These are phyloP conservation scores for Ceramica pisi DNA, from an alignment of 2,888 invertebrate species.

Conservation along the genomic window DNA sequence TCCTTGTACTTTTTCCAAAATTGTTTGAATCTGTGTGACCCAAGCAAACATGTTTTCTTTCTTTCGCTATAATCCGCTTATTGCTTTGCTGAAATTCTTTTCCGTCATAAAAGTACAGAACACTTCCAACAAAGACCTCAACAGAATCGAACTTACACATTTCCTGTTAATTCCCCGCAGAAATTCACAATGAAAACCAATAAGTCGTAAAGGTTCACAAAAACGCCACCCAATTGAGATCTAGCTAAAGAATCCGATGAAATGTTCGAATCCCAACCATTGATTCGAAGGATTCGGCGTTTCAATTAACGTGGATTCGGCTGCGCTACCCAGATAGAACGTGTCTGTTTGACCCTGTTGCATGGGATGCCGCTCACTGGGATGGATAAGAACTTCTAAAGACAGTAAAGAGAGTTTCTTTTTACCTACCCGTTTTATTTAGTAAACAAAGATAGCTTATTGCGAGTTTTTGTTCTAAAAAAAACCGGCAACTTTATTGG, in stretches of 20 bases:
- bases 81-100: background rate
- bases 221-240: slow-evolving; percentile 38
- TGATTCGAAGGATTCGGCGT: slow-evolving; percentile 69
- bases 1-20: background rate
- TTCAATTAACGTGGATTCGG: slow-evolving; percentile 73
- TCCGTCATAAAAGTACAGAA: background rate
- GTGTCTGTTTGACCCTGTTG: slow-evolving; percentile 19
- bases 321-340: slow-evolving; percentile 47
- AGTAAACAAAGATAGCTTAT: background rate
- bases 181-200: slow-evolving; percentile 32
- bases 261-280: slow-evolving; percentile 24
- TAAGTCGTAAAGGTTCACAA: slow-evolving; percentile 20
- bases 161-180: background rate
- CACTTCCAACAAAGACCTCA: background rate
- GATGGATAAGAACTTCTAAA: background rate
- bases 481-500: too few species aligned
- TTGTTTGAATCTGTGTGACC: too few species aligned
- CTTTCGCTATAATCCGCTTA: too few species aligned
- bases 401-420: background rate
- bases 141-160: background rate
- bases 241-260: slow-evolving; percentile 30
- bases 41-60: background rate
- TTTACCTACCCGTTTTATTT: background rate
- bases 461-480: too few species aligned
- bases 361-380: background rate